Evolutionary conservation across 2,113 vertebrate genomes (phyloP).

Genomic region (Poicephalus meyeri): DNA sequence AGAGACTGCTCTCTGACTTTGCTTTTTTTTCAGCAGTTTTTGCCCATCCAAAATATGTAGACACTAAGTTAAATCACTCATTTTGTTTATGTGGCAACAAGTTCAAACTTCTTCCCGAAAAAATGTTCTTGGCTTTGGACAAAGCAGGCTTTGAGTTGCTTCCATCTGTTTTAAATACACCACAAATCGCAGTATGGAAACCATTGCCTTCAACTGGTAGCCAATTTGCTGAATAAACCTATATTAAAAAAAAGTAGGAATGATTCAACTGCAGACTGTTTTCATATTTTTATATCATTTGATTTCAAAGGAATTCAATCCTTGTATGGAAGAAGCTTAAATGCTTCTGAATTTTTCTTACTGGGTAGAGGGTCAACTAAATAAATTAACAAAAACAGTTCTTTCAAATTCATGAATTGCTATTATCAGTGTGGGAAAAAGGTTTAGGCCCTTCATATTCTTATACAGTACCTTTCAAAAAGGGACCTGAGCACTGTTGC

Average conservation of each 20-base stretch:
- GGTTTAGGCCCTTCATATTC: not conserved
- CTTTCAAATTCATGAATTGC: not conserved
- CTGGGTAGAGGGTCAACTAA: not conserved
- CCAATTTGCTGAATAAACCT: slow-evolving; percentile 64
- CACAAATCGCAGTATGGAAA: slow-evolving; percentile 65
- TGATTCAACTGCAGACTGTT: slow-evolving; percentile 54
- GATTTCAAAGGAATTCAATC: slow-evolving; percentile 57
- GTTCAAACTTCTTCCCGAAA: slow-evolving; percentile 66
- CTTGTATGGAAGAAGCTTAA: slow-evolving; percentile 58
- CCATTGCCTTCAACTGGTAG: slow-evolving; percentile 45
- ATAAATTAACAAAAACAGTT: not conserved
- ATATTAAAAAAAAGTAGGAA: slow-evolving; percentile 21
- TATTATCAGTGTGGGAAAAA: not conserved
- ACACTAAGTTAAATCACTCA: slow-evolving; percentile 71
- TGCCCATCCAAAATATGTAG: slow-evolving; percentile 66
- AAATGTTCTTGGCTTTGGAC: slow-evolving; percentile 79
- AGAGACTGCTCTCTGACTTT: slow-evolving; percentile 33
- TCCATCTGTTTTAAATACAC: slow-evolving; percentile 74
- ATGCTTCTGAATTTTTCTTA: slow-evolving; percentile 3
- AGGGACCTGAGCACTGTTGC: not conserved
- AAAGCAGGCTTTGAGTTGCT: slow-evolving; percentile 66
- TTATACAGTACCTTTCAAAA: not conserved
- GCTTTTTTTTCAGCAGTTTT: slow-evolving; percentile 53
- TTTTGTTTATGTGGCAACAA: slow-evolving; percentile 79
- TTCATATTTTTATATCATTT: slow-evolving; percentile 63